phyloP scores from a whole-genome alignment of 2,113 vertebrate genomes.

The Oxyura jamaicensis region DNA sequence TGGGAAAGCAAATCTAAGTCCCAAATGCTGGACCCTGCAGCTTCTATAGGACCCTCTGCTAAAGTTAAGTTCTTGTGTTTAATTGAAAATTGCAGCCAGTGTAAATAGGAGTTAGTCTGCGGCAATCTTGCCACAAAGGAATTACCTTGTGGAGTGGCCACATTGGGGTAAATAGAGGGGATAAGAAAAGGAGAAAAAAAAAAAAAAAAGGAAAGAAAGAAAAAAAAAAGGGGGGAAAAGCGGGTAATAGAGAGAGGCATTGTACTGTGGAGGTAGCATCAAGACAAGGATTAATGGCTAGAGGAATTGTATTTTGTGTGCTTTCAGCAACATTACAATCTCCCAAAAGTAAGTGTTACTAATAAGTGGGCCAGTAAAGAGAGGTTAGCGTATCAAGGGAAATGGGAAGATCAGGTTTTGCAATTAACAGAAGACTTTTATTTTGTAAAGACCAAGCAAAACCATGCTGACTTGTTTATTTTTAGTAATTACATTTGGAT shows the following conservation, averaged over 20 bases:
- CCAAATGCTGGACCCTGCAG: not conserved
- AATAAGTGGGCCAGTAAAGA: slow-evolving; percentile 26
- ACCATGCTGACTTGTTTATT: not conserved
- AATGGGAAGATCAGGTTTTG: slow-evolving; percentile 17
- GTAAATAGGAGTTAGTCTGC: slow-evolving; percentile 62
- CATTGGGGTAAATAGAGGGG: slow-evolving; percentile 43
- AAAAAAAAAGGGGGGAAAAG: not conserved
- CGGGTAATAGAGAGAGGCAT: slow-evolving; percentile 63
- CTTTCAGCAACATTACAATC: slow-evolving; percentile 53
- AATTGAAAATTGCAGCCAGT: slow-evolving; percentile 68
- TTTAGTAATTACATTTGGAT: not conserved
- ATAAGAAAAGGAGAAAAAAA: not conserved
- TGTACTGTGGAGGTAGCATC: slow-evolving; percentile 63
- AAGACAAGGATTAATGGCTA: slow-evolving; percentile 77
- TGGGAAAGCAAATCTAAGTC: slow-evolving; percentile 51
- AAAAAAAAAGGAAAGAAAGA: not conserved
- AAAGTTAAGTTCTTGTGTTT: slow-evolving; percentile 66
- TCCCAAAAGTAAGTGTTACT: slow-evolving; percentile 57
- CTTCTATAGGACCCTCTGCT: slow-evolving; percentile 17
- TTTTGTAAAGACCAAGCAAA: slow-evolving; percentile 26
- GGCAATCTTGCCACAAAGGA: slow-evolving; percentile 62
- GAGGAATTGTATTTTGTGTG: slow-evolving; percentile 63
- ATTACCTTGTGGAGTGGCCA: slow-evolving; percentile 70
- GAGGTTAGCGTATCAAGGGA: not conserved
- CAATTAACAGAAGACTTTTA: slow-evolving; percentile 16